A percentile compares a stretch with the other conserved stretches of the same genome.
phyloP scores from a whole-genome alignment of 2,888 invertebrate species.

The Heliconius erato region DNA sequence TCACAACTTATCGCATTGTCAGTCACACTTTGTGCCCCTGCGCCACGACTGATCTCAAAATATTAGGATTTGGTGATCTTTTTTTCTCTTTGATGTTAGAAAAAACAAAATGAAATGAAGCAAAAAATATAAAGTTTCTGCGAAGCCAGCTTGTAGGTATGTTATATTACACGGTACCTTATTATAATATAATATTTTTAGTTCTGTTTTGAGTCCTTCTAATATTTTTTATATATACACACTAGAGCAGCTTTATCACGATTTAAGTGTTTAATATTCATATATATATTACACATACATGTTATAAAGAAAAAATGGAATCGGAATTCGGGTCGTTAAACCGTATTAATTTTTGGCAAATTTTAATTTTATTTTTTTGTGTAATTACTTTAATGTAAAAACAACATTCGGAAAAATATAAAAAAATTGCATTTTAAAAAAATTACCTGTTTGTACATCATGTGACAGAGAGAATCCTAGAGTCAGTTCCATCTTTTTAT shows the following conservation, averaged over 20 bases:
- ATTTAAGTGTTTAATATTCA: not conserved
- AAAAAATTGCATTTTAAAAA: not conserved
- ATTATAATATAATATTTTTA: conserved; percentile 11
- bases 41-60: not conserved
- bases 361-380: too few relatives aligned
- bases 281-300: not conserved
- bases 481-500: not conserved
- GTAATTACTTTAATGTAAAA: too few relatives aligned
- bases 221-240: not conserved
- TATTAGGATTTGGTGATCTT: not conserved
- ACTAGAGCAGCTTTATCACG: not conserved
- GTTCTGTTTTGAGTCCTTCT: not conserved
- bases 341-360: too few relatives aligned
- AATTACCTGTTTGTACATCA: not conserved
- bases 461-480: not conserved
- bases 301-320: not conserved
- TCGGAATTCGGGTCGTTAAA: not conserved
- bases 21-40: too few relatives aligned
- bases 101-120: conserved; percentile 4
- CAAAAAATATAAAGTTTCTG: not conserved
- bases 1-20: too few relatives aligned
- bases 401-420: too few relatives aligned
- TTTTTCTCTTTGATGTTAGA: not conserved
- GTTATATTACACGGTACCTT: not conserved
- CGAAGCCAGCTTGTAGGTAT: conserved; percentile 2